Evolutionary conservation across 2,797 vertebrate genomes (phyloP), one percentile per base, ranked within the genome.

Genomic region (Rhadinocentrus ornatus): DNA sequence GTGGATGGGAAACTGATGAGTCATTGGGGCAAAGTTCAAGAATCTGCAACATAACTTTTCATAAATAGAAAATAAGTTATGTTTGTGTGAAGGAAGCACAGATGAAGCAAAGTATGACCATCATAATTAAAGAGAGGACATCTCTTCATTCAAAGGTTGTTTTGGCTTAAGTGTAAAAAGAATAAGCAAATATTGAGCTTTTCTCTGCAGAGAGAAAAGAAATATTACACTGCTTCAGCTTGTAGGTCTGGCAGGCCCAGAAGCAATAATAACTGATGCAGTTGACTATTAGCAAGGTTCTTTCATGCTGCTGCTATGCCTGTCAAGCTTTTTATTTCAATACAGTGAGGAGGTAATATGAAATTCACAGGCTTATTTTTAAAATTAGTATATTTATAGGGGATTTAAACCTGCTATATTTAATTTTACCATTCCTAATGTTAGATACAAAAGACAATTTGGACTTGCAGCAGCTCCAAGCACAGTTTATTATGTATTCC

Each of bases 41-140:
- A 66, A 63, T 68, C 60, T 54, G 77, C 37, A 2, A 75, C 12
- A 3, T n/a, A n/a, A n/a, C n/a, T n/a, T 37, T 8, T 39, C 73
- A 86, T 85, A 72, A 87, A 87, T 73, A 78, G 77, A 77, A 81
- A 80, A 82, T 66, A 63, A 85, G 54, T 59, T 77, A 26, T 71
- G 62, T 80, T 80, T 64, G 77, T 35, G 62, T 0, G 6, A 67
- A 50, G 64, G 68, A 76, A 66, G 57, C 22, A 39, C 65, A 39
- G 72, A 69, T 10, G 24, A 46, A 56, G 64, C 59, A 34, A 59
- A 75, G 70, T 57, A 87, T 80, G 76, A 76, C 78, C 29, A 12
- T 66, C 66, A 66, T 54, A 22, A 69, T 73, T 63, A 65, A 69
- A 82, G 57, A 76, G 66, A 70, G 75, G 70, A 79, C 71, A 4